Evolutionary conservation across 2,797 vertebrate genomes (phyloP).

Genomic region (Pteropus rufus): DNA sequence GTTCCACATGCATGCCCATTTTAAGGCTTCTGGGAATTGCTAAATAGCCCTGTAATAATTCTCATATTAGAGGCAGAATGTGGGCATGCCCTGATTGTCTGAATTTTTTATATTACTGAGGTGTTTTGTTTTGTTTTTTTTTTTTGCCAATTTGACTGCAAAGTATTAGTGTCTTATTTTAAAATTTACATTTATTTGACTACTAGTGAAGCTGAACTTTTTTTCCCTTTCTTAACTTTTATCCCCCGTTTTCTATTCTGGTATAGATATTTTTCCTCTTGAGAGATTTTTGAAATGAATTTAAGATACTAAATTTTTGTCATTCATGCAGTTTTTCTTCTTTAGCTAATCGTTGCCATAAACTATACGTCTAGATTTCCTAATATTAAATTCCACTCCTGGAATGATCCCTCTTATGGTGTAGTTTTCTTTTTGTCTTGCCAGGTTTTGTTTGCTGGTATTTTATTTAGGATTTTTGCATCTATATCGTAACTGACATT

Average conservation of each 20-base stretch:
- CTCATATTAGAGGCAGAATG: not conserved
- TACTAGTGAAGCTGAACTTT: not conserved
- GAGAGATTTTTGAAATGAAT: not conserved
- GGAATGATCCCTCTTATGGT: not conserved
- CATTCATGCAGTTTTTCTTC: not conserved
- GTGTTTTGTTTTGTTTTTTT: not conserved
- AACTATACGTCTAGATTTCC: not conserved
- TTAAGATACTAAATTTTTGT: not conserved
- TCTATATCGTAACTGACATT: not conserved
- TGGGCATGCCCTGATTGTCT: not conserved
- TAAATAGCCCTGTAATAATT: not conserved
- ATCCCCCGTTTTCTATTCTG: slow-evolving; percentile 11
- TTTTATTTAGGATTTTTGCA: slow-evolving; percentile 32
- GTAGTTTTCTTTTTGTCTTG: not conserved
- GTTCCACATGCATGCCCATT: not conserved
- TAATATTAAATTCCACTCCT: not conserved
- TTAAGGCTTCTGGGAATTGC: not conserved
- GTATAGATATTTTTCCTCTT: not conserved
- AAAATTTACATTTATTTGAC: not conserved
- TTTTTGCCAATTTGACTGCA: not conserved
- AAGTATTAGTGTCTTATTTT: not conserved
- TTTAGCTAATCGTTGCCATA: not conserved
- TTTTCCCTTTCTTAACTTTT: not conserved
- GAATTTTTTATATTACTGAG: not conserved
- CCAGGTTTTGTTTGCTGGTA: not conserved